A percentile compares a stretch with the other conserved stretches of the same genome.
Conservation (phyloP, 2,888 invertebrate species). For the Apotomis capreana region DNA sequence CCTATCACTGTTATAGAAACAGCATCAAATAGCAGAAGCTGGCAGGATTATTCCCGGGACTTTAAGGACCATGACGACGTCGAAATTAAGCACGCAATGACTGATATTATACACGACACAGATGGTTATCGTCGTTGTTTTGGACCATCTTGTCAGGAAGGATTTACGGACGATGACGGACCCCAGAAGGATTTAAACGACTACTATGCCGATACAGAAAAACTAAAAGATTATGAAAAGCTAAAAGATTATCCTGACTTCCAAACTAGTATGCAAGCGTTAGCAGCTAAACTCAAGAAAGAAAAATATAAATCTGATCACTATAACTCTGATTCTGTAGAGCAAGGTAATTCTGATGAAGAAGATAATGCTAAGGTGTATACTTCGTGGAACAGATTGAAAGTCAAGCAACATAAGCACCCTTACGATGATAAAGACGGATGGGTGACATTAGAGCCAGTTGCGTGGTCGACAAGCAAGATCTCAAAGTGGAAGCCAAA, state of each 20-base stretch:
- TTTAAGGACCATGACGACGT: conserved; percentile 57
- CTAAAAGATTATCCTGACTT: conserved; percentile 74
- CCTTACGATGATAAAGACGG: conserved; percentile 88
- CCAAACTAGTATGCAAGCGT: conserved; percentile 70
- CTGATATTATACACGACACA: conserved; percentile 72
- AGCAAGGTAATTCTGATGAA: conserved; percentile 55
- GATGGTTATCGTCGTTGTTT: conserved; percentile 71
- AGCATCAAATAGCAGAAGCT: conserved; percentile 55
- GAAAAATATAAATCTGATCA: conserved; percentile 66
- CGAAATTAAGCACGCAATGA: conserved; percentile 73
- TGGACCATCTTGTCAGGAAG: conserved; percentile 76
- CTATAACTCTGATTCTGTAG: conserved; percentile 51
- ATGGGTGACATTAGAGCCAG: conserved; percentile 90
- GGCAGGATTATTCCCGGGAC: conserved; percentile 57
- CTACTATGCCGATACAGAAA: conserved; percentile 83
- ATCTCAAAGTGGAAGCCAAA: conserved; percentile 91
- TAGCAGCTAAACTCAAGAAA: conserved; percentile 78
- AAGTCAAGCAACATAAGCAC: conserved; percentile 82
- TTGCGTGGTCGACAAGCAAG: conserved; percentile 91
- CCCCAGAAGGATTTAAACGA: conserved; percentile 85
- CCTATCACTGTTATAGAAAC: conserved; percentile 84
- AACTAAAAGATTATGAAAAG: conserved; percentile 78
- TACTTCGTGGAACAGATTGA: conserved; percentile 80
- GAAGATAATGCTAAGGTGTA: conserved; percentile 66
- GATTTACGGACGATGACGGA: conserved; percentile 62